A percentile compares a stretch with the other conserved stretches of the same genome.
Evolutionary conservation across 2,113 vertebrate genomes (phyloP).

Genomic region (Lepidothrix coronata): DNA sequence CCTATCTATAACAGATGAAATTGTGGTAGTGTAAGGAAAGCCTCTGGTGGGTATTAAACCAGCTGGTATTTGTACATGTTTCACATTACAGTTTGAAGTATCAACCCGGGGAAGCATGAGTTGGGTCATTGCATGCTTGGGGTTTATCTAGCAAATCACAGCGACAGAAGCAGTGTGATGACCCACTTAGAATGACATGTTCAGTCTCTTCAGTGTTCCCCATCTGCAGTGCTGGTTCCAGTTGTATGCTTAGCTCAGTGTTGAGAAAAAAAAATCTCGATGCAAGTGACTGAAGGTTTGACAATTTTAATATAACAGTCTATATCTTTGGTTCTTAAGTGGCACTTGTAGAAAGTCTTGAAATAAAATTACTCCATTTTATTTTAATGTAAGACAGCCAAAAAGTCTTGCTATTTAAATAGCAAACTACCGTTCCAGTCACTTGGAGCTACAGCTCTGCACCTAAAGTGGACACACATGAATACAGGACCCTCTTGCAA

Average conservation of each 20-base stretch:
- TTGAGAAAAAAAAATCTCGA: background rate
- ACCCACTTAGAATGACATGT: conserved; percentile 26
- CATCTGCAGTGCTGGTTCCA: background rate
- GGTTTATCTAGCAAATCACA: conserved; percentile 6
- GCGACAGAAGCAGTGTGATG: background rate
- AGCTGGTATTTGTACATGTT: conserved; percentile 30
- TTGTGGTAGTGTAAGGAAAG: conserved; percentile 18
- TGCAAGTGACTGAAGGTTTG: background rate
- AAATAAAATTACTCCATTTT: background rate
- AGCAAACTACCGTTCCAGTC: background rate
- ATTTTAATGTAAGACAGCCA: background rate
- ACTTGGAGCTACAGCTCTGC: background rate
- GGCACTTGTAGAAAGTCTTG: background rate
- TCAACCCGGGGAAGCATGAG: background rate
- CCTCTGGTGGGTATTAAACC: background rate
- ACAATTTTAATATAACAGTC: background rate
- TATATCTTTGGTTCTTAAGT: background rate
- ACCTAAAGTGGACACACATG: rapidly evolving
- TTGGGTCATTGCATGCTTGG: background rate
- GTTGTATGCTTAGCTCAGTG: background rate
- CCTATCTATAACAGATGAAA: conserved; percentile 49
- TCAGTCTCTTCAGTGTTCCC: background rate
- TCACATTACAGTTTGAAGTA: conserved; percentile 19
- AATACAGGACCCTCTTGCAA: background rate
- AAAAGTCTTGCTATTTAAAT: background rate